phyloP scores from a whole-genome alignment of 2,113 vertebrate species.

The Eurypyga helias region DNA sequence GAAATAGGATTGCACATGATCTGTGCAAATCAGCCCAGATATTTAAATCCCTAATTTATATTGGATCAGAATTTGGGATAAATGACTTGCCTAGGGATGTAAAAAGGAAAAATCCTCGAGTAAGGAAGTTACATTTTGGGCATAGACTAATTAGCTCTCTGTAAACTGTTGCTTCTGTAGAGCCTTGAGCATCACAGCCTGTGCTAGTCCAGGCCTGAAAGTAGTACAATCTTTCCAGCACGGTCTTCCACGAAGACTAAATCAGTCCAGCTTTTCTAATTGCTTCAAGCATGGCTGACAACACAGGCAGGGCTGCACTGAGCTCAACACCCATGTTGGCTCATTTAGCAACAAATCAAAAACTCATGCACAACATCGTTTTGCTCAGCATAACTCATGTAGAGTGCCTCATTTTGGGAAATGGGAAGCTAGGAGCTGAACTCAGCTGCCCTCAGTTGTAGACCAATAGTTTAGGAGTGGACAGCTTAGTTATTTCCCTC shows the following conservation, averaged over 20 bases:
- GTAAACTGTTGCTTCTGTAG: neutral
- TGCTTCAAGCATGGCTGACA: neutral
- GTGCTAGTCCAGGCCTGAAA: neutral
- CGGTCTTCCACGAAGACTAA: neutral
- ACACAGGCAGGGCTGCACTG: neutral
- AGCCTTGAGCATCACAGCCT: neutral
- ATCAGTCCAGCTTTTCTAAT: neutral
- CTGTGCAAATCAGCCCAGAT: neutral
- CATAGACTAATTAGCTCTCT: neutral
- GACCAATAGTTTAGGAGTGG: neutral
- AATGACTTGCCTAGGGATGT: neutral
- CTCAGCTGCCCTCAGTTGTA: neutral
- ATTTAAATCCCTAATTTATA: neutral
- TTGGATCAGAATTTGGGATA: neutral
- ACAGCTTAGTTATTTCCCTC: neutral
- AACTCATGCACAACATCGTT: neutral
- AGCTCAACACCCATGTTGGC: neutral
- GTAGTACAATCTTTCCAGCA: neutral
- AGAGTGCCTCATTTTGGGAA: neutral
- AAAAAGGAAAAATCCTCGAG: neutral
- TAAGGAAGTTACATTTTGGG: neutral
- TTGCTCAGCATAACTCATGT: neutral
- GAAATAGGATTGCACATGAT: neutral
- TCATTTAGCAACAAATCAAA: neutral
- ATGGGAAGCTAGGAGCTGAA: neutral